These are phyloP conservation scores for Lysandra coridon DNA, from an alignment of 2,888 invertebrate species.

Conservation along the genomic window DNA sequence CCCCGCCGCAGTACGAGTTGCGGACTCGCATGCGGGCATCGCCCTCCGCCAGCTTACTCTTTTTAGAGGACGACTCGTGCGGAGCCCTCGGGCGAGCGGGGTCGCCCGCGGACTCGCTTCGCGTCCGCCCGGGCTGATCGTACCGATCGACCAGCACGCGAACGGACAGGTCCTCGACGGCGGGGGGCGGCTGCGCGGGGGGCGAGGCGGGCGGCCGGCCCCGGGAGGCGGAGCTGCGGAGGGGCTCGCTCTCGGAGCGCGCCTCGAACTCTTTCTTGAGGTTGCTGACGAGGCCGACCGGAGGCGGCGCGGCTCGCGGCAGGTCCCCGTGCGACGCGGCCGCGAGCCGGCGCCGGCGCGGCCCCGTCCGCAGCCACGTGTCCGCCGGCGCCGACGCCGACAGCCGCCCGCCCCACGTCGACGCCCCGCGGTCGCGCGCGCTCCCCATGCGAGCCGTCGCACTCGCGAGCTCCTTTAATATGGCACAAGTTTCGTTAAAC, in stretches of 20 bases:
- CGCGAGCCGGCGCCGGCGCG: constrained; percentile 66
- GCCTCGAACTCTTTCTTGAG: constrained; percentile 94
- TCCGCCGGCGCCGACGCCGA: constrained; percentile 83
- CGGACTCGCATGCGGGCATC: constrained; percentile 45
- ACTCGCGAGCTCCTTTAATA: constrained; percentile 78
- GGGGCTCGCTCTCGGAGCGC: constrained; percentile 55
- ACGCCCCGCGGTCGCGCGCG: constrained; percentile 60
- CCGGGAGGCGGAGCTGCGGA: constrained; percentile 48
- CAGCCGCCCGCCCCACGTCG: constrained; percentile 74
- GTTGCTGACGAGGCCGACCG: constrained; percentile 89
- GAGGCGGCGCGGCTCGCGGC: constrained; percentile 63
- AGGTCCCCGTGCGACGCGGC: constrained; percentile 69
- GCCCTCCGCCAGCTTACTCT: constrained; percentile 43
- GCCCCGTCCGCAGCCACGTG: constrained; percentile 72
- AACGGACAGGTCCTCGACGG: constrained; percentile 77
- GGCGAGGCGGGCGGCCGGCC: constrained; percentile 44
- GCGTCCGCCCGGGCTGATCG: constrained; percentile 48
- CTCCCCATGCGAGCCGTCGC: constrained; percentile 66
- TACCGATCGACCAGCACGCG: constrained; percentile 85
- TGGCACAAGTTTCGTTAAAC: constrained; percentile 81
- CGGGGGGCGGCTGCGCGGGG: constrained; percentile 57
- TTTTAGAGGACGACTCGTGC: constrained; percentile 44
- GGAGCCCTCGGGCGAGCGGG: constrained; percentile 39
- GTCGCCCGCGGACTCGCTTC: constrained; percentile 50
- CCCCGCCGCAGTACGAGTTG: constrained; percentile 50